Evolutionary conservation across 2,888 invertebrate genomes (phyloP).

Genomic region (Psylliodes chrysocephalus): DNA sequence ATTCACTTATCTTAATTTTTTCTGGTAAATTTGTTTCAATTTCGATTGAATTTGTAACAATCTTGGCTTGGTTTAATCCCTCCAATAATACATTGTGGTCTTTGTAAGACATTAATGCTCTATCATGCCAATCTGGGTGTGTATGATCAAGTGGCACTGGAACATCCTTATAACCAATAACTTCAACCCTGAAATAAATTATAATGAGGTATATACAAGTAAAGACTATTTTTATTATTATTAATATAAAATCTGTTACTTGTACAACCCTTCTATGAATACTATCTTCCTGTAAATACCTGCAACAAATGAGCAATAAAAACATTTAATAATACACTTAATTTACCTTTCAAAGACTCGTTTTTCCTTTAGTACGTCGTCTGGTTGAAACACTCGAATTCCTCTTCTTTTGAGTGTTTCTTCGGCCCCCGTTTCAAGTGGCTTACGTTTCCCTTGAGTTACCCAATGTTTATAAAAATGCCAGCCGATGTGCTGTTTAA

Average conservation of each 20-base stretch:
- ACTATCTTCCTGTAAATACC: not conserved
- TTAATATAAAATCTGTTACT: too few species aligned
- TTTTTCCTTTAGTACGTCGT: constrained; percentile 69
- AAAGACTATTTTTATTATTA: too few species aligned
- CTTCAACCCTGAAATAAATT: constrained; percentile 54
- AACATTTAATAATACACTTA: not conserved
- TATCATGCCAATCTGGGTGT: constrained; percentile 75
- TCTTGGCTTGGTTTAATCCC: constrained; percentile 81
- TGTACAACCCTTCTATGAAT: not conserved
- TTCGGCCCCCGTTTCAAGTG: constrained; percentile 69
- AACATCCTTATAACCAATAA: constrained; percentile 64
- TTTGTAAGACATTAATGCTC: constrained; percentile 69
- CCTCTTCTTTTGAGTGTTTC: constrained; percentile 68
- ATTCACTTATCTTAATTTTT: constrained; percentile 66
- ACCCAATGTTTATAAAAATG: constrained; percentile 80
- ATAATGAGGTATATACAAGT: too few species aligned
- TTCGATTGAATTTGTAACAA: constrained; percentile 82
- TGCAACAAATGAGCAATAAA: not conserved
- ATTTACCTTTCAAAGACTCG: constrained; percentile 52
- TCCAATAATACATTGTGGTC: constrained; percentile 75
- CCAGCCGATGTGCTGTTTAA: constrained; percentile 77
- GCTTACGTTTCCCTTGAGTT: constrained; percentile 71
- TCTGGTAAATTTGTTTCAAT: constrained; percentile 72
- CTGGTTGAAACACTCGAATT: constrained; percentile 71
- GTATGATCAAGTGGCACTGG: constrained; percentile 66